A percentile compares a stretch with the other conserved stretches of the same genome.
Evolutionary conservation across 2,888 invertebrate genomes (phyloP).

Genomic region (Eupeodes luniger): DNA sequence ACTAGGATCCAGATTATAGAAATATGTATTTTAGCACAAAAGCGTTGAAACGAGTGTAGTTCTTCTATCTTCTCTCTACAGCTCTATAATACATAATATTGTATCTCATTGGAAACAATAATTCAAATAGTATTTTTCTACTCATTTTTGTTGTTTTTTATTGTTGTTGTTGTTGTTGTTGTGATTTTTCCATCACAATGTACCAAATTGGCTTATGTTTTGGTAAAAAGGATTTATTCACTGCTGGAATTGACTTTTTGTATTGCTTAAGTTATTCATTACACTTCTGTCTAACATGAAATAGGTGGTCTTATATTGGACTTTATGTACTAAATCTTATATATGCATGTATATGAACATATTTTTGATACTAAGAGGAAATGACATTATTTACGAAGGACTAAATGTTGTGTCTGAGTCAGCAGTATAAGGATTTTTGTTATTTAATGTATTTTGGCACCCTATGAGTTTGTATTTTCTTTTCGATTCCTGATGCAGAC

Average conservation of each 20-base stretch:
- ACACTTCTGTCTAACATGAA: constrained; percentile 25
- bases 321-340: neutral
- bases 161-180: neutral
- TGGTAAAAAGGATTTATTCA: constrained; percentile 12
- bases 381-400: constrained; percentile 18
- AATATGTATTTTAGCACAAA: neutral
- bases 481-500: neutral
- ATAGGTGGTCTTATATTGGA: constrained; percentile 11
- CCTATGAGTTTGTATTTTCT: neutral
- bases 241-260: constrained; percentile 21
- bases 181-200: neutral
- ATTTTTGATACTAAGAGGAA: constrained; percentile 1
- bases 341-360: too few species aligned
- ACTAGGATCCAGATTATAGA: constrained; percentile 3
- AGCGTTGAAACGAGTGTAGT: neutral
- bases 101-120: constrained; percentile 16
- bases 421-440: neutral
- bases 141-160: neutral
- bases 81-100: neutral
- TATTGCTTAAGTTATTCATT: constrained; percentile 26
- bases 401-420: neutral
- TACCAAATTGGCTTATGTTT: constrained; percentile 18
- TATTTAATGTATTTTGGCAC: constrained; percentile 7
- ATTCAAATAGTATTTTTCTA: constrained; percentile 11
- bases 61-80: neutral